phyloP scores from a whole-genome alignment of 2,113 vertebrate genomes.

The Pedetes capensis region DNA sequence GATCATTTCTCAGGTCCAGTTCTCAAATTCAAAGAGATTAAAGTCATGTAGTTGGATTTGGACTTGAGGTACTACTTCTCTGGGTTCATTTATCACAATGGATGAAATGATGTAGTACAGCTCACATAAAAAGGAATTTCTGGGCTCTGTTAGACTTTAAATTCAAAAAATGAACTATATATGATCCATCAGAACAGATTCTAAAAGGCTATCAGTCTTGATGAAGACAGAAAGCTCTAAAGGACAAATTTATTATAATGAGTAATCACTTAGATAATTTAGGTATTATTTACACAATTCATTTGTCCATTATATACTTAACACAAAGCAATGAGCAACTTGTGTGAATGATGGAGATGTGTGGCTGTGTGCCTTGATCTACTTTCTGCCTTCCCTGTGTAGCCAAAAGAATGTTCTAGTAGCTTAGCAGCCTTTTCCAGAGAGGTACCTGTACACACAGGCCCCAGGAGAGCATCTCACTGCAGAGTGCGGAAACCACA shows the following conservation, averaged over 20 bases:
- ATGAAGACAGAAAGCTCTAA: constrained; percentile 1
- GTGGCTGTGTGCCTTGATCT: not conserved
- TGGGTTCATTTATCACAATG: not conserved
- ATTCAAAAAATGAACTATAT: not conserved
- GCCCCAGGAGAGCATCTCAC: not conserved
- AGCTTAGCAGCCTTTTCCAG: not conserved
- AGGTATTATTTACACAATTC: not conserved
- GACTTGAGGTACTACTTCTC: constrained; percentile 13
- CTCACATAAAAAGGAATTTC: not conserved
- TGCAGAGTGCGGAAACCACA: not conserved
- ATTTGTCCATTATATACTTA: not conserved
- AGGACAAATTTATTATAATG: not conserved
- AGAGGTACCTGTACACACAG: not conserved
- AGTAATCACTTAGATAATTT: not conserved
- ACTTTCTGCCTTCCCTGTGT: not conserved
- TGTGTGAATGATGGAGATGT: not conserved
- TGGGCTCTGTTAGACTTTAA: not conserved
- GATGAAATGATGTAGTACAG: not conserved
- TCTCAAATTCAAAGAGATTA: constrained; percentile 35
- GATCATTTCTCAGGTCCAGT: not conserved
- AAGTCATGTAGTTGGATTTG: constrained; percentile 20
- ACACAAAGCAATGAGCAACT: not conserved
- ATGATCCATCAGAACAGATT: not conserved
- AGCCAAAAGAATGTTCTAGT: not conserved
- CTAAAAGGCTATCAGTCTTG: not conserved